Evolutionary conservation across 2,113 vertebrate species (phyloP).

Genomic region (Pelvicachromis taeniatus): DNA sequence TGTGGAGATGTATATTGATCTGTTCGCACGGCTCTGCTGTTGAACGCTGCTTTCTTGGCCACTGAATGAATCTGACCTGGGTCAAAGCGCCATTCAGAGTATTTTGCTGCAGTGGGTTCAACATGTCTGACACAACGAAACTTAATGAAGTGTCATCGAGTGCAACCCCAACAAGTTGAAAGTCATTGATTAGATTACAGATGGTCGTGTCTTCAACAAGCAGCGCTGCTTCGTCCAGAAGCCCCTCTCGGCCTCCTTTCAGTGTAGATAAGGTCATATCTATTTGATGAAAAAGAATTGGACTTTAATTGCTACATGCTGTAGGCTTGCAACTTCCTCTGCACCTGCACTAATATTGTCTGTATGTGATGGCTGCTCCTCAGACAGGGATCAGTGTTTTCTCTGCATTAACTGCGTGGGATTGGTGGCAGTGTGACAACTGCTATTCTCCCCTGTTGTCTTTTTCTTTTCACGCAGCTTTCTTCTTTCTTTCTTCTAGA

Average conservation of each 20-base stretch:
- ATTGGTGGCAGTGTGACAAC: neutral
- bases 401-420: neutral
- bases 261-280: conserved; percentile 22
- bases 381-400: neutral
- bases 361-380: neutral
- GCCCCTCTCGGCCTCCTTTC: conserved; percentile 6
- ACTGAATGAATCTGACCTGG: neutral
- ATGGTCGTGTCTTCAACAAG: conserved; percentile 20
- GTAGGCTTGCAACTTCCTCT: conserved; percentile 18
- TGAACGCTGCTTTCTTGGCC: conserved; percentile 1
- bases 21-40: neutral
- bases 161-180: conserved; percentile 20
- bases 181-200: conserved; percentile 37
- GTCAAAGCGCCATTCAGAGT: conserved; percentile 2
- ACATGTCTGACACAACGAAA: conserved; percentile 16
- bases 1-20: neutral
- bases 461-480: neutral
- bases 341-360: conserved; percentile 17
- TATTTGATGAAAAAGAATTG: conserved; percentile 32
- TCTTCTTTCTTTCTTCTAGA: neutral
- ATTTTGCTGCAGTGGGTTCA: conserved; percentile 14
- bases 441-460: too few relatives aligned
- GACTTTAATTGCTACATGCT: conserved; percentile 36
- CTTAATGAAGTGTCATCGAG: conserved; percentile 28
- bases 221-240: conserved; percentile 3